Evolutionary conservation across 2,888 invertebrate species (phyloP), one percentile per base, ranked within the genome.

Genomic region (Ligdia adustata): DNA sequence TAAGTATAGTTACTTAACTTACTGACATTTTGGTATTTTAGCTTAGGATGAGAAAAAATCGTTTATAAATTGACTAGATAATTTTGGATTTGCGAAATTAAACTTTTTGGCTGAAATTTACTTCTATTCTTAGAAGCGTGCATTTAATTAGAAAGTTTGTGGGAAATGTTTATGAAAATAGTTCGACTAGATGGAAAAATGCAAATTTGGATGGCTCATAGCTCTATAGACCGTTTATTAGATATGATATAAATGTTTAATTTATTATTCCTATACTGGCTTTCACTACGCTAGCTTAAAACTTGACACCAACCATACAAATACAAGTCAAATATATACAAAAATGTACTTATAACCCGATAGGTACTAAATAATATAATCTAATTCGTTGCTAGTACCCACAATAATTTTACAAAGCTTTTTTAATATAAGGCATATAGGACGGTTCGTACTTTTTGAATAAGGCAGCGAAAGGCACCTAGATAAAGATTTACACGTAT

Each of bases 391-490:
- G 85, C 63, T 64, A 55, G 67, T 60, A 85, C 82, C 82, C 81
- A 82, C 79, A 74, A 61, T 65, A 64, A 64, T 57, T 64, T 69
- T 62, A 67, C 50, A 52, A 60, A 43, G 32, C 37, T 27, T 33
- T 41, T 18, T 56, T 58, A 45, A 56, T 63, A 60, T 79, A 84
- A 87, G 82, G 81, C 84, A 79, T 71, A 69, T 56, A 79, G 88
- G 89, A 88, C 87, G 88, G 89, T 84, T 75, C 70, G 71, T 63
- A 72, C 67, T 77, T 77, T 47, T 68, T 65, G 75, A 78, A 62
- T 80, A 87, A 87, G 85, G 83, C 85, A 83, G 75, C 74, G 75
- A 74, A 82, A 85, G 82, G 82, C 85, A 88, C 82, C 75, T 72
- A 61, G 49, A 13, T 15, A 34, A 39, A 62, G 47, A 60, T 61